Base-by-base conservation (phyloP, 2,113 vertebrate species). In the Syrrhaptes paradoxus region DNA sequence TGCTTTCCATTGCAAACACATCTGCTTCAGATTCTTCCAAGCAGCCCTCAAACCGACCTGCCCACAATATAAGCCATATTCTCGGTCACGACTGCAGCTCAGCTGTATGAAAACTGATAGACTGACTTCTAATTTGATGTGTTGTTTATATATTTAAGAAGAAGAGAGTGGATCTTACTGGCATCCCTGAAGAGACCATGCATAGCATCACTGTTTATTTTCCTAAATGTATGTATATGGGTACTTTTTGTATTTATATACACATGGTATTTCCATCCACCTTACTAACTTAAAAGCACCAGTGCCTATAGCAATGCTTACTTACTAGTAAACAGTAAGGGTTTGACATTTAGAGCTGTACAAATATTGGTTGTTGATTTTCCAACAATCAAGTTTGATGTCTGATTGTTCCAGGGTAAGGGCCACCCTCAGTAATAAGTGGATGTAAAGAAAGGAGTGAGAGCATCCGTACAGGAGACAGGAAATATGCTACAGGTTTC, bases 61-160 rank as follows among this genome's bases (percentile, higher is more conserved):
- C 99, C 86, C 99, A 99, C 97, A 99, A 99, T 97, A 99, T 99
- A 98, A 99, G 99, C 98, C 99, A 99, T 98, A 99, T 99, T 87
- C 97, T 99, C 88, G 99, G 99, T 90, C 99, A 99, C 1, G 99
- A 99, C 90, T 99, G 99, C 96, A 99, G 99, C 97, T 99, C 99
- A 5, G 99, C 99, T 72, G 99, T 99, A 43, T 99, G 97, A 98
- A 87, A 94, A 83, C 67, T 18, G 34, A 55, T 48, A 71, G 63
- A 83, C 62, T 91, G 87, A 85, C 76, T 24, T 31, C 59, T 58
- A 51, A 38, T 88, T 75, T 76, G 86, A 62, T 9, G 66, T 4
- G 1, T 92, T 95, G 93, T 96, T 90, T 93, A 61, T 95, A 25
- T 94, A 45, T 79, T 87, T 91, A 84, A 73, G 77, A 38, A 91